Conservation (phyloP, 2,797 vertebrate genomes). For the Sparus aurata region DNA sequence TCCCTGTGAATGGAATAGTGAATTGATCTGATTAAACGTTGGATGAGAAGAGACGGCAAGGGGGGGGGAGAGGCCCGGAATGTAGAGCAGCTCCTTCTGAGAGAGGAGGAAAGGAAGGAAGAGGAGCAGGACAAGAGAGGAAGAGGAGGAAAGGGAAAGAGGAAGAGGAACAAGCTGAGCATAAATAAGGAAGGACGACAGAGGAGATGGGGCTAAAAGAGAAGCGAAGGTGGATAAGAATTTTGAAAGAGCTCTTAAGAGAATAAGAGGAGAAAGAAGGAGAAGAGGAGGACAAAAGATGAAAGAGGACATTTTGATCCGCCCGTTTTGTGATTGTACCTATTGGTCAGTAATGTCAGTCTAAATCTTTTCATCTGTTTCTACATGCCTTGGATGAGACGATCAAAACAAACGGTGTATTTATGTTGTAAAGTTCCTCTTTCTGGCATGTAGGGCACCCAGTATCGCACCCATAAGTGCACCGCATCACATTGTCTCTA, state of each 20-base stretch:
- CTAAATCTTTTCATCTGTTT: neutral
- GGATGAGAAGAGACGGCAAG: constrained; percentile 59
- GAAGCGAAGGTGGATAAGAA: neutral
- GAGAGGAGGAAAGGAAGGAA: constrained; percentile 21
- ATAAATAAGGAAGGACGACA: constrained; percentile 3
- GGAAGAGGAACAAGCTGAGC: neutral
- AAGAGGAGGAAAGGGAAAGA: constrained; percentile 6
- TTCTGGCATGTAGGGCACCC: too few species aligned
- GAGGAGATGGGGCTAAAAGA: constrained; percentile 9
- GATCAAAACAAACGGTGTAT: neutral
- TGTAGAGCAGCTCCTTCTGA: constrained; percentile 58
- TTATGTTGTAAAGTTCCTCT: neutral
- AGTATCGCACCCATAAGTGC: neutral
- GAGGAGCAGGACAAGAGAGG: neutral
- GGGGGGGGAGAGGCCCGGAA: constrained; percentile 50
- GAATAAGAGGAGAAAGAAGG: neutral
- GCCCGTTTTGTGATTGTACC: neutral
- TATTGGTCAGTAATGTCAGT: neutral
- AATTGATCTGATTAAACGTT: constrained; percentile 82
- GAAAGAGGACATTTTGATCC: neutral
- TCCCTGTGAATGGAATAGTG: constrained; percentile 78
- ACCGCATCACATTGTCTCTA: neutral
- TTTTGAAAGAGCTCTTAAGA: neutral
- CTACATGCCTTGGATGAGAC: neutral
- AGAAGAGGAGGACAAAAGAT: neutral